Evolutionary conservation across 2,113 vertebrate genomes (phyloP), one percentile per base, ranked within the genome.

Genomic region (Montifringilla adamsi): DNA sequence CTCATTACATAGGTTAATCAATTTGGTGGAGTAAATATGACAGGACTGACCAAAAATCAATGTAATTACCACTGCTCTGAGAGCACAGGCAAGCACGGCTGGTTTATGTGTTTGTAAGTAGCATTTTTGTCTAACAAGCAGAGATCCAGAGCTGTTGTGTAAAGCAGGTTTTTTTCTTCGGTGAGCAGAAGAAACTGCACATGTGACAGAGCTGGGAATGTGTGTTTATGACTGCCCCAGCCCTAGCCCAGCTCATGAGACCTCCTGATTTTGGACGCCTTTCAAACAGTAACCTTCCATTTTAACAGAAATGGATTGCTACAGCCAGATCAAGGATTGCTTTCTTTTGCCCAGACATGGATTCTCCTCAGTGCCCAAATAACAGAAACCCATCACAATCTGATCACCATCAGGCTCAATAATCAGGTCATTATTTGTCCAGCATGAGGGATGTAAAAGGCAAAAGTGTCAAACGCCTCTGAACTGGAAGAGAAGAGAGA

Each of bases 1-100:
- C 98, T 99, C 98, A 98, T 98, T 98, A 98, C 98, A 97, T 96
- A 98, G 98, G 97, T 99, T 99, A 98, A 99, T 98, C 97, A 97
- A 97, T 94, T 93, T 95, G 90, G 62, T 83, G 83, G 28, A 96
- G 88, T 86, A 96, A 96, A 96, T 78, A 97, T 90, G 95, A 96
- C 89, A 96, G 91, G 94, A 90, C 89, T 73, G 90, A 90, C 97
- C 95, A 91, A 93, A 97, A 96, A 95, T 92, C 93, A 52, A 9
- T 83, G 96, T 97, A 96, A 98, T 97, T 89, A 95, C 91, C 72
- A 84, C 79, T 11, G 11, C 70, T 95, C 67, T 31, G 46, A 95
- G 92, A 95, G 81, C 39, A 28, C 15, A 39, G 11, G 79, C 73
- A 89, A 89, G 87, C 47, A 70, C 15, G 3, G 73, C 62, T 59